These are phyloP conservation scores for Drosophila atripex DNA, from an alignment of 2,888 invertebrate species.

Conservation along the genomic window DNA sequence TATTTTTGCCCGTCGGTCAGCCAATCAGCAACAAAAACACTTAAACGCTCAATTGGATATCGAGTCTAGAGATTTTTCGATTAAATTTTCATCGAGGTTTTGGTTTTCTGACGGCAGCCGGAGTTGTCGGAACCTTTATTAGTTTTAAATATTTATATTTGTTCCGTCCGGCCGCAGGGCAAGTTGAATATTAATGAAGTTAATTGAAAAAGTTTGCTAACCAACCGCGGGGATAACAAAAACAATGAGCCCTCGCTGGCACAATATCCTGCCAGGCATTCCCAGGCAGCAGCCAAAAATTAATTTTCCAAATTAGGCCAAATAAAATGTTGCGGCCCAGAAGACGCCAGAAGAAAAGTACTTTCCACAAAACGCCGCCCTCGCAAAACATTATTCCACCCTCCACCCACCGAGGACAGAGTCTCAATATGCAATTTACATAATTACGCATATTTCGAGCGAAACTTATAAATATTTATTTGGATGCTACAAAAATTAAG, in stretches of 20 bases:
- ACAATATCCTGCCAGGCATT: slow-evolving; percentile 1
- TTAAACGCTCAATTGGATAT: slow-evolving; percentile 32
- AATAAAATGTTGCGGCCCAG: slow-evolving; percentile 67
- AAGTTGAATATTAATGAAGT: slow-evolving; percentile 77
- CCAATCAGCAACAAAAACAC: slow-evolving; percentile 26
- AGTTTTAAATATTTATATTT: slow-evolving; percentile 73
- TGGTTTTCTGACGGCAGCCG: too few relatives aligned
- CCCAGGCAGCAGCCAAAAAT: slow-evolving; percentile 46
- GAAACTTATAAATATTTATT: slow-evolving; percentile 75
- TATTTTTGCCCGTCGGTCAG: not conserved
- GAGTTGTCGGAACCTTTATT: slow-evolving; percentile 59
- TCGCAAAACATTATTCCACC: slow-evolving; percentile 1
- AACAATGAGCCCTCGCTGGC: slow-evolving; percentile 1
- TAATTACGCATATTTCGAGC: slow-evolving; percentile 69
- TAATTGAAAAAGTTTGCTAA: slow-evolving; percentile 74
- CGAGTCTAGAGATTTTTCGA: slow-evolving; percentile 17
- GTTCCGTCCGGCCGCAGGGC: slow-evolving; percentile 55
- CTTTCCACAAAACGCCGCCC: not conserved
- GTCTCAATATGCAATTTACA: slow-evolving; percentile 73
- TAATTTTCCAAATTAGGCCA: slow-evolving; percentile 72
- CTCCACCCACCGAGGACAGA: not conserved
- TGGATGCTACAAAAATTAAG: slow-evolving; percentile 8
- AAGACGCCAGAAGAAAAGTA: slow-evolving; percentile 1
- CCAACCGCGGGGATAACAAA: slow-evolving; percentile 15
- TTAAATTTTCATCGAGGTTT: slow-evolving; percentile 26